Percentiles rank a stretch among this genome's conserved stretches.
phyloP scores from a whole-genome alignment of 2,797 vertebrate species.

The Heliangelus exortis region DNA sequence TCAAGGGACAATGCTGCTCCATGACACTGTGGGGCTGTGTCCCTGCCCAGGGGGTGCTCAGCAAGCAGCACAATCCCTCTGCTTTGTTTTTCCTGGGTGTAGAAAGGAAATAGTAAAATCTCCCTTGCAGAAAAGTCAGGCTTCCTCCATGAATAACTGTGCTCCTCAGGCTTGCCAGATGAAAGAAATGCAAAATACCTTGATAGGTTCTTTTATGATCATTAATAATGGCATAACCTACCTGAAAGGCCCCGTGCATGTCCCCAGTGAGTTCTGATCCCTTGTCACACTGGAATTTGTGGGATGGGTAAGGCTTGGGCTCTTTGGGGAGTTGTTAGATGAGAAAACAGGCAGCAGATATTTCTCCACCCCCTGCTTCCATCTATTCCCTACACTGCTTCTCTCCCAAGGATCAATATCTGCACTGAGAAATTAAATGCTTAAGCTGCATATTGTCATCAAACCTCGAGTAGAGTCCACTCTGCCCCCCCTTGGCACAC shows the following conservation, averaged over 20 bases:
- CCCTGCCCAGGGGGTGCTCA: accelerated
- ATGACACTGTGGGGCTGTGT: neutral
- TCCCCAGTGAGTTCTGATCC: conserved; percentile 45
- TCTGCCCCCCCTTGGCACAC: neutral
- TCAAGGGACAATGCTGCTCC: neutral
- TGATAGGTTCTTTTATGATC: conserved; percentile 64
- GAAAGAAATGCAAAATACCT: conserved; percentile 65
- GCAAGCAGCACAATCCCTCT: accelerated
- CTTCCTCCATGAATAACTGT: conserved; percentile 53
- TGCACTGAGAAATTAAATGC: conserved; percentile 31
- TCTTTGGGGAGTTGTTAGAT: conserved; percentile 68
- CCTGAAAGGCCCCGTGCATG: conserved; percentile 45
- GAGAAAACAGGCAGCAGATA: conserved; percentile 42
- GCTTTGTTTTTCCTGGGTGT: neutral
- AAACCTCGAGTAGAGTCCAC: neutral
- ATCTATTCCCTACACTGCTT: conserved; percentile 14
- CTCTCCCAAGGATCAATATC: conserved; percentile 62
- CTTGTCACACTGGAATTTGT: neutral
- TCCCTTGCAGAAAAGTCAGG: conserved; percentile 39
- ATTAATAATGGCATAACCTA: conserved; percentile 55
- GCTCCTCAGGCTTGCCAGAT: conserved; percentile 52
- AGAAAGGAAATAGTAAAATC: neutral
- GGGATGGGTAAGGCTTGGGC: conserved; percentile 5
- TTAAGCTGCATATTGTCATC: conserved; percentile 34
- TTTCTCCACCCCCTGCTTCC: conserved; percentile 5